Base-by-base conservation (phyloP, 2,888 invertebrate genomes). In the Oxycera nigricornis region DNA sequence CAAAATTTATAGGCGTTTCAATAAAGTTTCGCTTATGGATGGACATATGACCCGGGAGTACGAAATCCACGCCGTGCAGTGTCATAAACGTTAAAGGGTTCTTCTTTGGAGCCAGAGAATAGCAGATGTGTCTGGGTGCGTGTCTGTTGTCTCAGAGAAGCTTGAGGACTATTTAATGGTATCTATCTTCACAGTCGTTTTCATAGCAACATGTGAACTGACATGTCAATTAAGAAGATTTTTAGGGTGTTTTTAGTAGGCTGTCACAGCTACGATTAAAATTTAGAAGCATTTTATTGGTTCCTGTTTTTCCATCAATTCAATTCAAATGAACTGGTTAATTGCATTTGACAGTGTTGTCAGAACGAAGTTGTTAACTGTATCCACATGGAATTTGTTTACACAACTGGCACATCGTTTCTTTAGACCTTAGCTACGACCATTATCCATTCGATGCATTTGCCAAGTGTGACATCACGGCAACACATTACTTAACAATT, bases 1-100 rank as follows among this genome's bases (percentile, higher is more conserved):
- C 31, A 52, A 70, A 70, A 70, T 70, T 70, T 70, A 70, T 70
- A 70, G 70, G 70, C 70, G 70, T 70, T 70, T 52, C 39, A 65
- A 65, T 65, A 65, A 52, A 70, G 55, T 20, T 70, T 70, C 52
- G 70, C 70, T 70, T 52, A 55, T 31, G 26, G 41, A 31, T 31
- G 31, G n/a, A 35, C 52, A 35, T 31, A 9, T 24, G 39, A 41
- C 41, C 14, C 7, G 2, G 2, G 20, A 28, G 11, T 4, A 28
- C 17, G 28, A 2, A 46, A 41, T 67, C 20, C 20, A 68, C 50
- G 68, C 52, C 55, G 55, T 20, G 22, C n/a, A 7, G 65, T 4
- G 11, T 55, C 52, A 31, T 70, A 70, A 70, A 70, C 52, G n/a
- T 55, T 52, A 55, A 70, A 70, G 70, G 35, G 52, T 55, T 70